Evolutionary conservation across 2,113 vertebrate species (phyloP), one percentile per base, ranked within the genome.

Genomic region (Columba janthina): DNA sequence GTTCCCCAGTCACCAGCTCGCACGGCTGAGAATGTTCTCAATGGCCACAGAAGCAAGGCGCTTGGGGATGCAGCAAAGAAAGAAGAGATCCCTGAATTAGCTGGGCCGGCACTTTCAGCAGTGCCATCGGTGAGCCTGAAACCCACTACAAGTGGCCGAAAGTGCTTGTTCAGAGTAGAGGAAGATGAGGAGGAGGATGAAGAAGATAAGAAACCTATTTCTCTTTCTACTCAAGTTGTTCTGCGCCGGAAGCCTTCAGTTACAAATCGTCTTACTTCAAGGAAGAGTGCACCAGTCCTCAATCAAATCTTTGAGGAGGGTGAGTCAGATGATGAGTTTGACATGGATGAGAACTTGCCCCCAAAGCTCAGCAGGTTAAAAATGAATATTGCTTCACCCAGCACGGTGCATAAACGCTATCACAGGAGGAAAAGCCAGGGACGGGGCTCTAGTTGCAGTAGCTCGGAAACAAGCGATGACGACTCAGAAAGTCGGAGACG

Each of bases 241-340:
- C 87, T 99, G 93, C 99, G 99, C 8, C 98, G 99, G 31, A 99
- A 99, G 95, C 98, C 99, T 6, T 99, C 99, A 0, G 98, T 99
- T 96, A 99, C 99, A 96, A 99, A 99, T 94, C 98, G 99, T 36
- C 98, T 99, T 9, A 99, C 99, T 2, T 99, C 99, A 0, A 96
- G 99, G 46, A 99, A 99, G 97, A 99, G 99, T 0, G 99, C 99
- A 0, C 99, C 99, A 0, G 99, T 99, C 34, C 99, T 99, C 85
- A 99, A 99, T 95, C 99, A 99, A 95, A 99, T 99, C 97, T 99
- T 99, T 0, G 99, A 99, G 95, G 99, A 99, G 90, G 99, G 99
- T 0, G 99, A 99, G 96, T 99, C 99, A 0, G 99, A 99, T 8
- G 99, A 99, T 4, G 99, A 99, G 95, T 99, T 99, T 5, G 99